Percentiles rank a stretch among this genome's conserved stretches.
Evolutionary conservation across 2,113 vertebrate species (phyloP).

Genomic region (Grallaria varia): DNA sequence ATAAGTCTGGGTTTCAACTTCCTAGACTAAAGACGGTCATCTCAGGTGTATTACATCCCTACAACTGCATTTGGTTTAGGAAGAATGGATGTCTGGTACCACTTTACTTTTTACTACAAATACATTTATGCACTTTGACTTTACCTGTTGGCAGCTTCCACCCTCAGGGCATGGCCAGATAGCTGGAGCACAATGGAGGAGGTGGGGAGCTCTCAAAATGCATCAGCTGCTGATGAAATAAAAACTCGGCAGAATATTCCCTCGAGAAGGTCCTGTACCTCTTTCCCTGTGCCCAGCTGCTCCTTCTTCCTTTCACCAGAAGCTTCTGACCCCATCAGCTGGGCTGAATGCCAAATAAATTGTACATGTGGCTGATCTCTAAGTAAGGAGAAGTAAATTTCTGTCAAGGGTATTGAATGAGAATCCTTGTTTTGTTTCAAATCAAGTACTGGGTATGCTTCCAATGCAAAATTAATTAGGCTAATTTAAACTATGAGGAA

Average conservation of each 20-base stretch:
- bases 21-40: not conserved
- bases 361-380: not conserved
- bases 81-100: not conserved
- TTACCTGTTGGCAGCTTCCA: not conserved
- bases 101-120: not conserved
- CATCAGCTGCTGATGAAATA: constrained; percentile 16
- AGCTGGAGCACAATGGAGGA: too few species aligned
- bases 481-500: constrained; percentile 8
- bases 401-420: not conserved
- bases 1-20: not conserved
- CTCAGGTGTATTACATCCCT: not conserved
- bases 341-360: constrained; percentile 15
- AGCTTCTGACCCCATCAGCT: not conserved
- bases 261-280: not conserved
- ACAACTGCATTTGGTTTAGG: not conserved
- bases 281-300: not conserved
- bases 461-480: not conserved
- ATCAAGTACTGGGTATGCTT: not conserved
- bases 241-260: constrained; percentile 11
- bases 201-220: not conserved
- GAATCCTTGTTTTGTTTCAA: constrained; percentile 11
- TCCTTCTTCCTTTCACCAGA: not conserved
- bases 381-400: not conserved
- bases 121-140: not conserved
- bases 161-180: not conserved